Conservation (phyloP, 2,797 vertebrate species). For the Balearica regulorum region DNA sequence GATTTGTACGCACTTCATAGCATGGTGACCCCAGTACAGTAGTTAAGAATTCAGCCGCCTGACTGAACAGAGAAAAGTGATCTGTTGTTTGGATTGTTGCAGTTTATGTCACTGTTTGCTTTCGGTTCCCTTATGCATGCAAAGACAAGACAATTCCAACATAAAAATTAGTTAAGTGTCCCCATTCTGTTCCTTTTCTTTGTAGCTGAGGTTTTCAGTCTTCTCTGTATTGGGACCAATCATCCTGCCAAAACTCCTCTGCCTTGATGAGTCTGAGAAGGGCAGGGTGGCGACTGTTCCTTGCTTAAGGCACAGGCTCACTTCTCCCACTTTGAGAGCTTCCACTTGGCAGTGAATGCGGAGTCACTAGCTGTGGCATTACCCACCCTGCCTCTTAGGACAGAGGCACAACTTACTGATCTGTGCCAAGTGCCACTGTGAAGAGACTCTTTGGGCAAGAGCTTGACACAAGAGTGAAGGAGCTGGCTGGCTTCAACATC, state of each 20-base stretch:
- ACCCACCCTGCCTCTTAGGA: background rate
- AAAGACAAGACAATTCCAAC: background rate
- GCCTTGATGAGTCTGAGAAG: background rate
- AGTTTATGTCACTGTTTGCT: background rate
- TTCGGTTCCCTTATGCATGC: background rate
- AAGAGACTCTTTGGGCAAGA: background rate
- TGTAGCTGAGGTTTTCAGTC: background rate
- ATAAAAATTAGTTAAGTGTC: background rate
- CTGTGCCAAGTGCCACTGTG: background rate
- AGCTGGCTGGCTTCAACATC: background rate
- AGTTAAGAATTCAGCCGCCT: background rate
- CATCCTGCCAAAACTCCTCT: background rate
- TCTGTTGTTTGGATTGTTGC: background rate
- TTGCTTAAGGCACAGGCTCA: background rate
- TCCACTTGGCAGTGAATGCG: background rate
- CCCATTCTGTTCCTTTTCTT: background rate
- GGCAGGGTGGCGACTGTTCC: fast-evolving
- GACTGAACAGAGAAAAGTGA: background rate
- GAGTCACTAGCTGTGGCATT: background rate
- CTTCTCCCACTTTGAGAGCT: background rate
- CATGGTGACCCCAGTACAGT: background rate
- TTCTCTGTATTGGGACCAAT: background rate
- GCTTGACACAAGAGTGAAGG: background rate
- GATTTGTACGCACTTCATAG: background rate
- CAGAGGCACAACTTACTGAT: background rate